A percentile compares a stretch with the other conserved stretches of the same genome.
These are phyloP conservation scores for Archaeoteleia sp. DNA, from an alignment of 2,888 invertebrate species.

Conservation along the genomic window DNA sequence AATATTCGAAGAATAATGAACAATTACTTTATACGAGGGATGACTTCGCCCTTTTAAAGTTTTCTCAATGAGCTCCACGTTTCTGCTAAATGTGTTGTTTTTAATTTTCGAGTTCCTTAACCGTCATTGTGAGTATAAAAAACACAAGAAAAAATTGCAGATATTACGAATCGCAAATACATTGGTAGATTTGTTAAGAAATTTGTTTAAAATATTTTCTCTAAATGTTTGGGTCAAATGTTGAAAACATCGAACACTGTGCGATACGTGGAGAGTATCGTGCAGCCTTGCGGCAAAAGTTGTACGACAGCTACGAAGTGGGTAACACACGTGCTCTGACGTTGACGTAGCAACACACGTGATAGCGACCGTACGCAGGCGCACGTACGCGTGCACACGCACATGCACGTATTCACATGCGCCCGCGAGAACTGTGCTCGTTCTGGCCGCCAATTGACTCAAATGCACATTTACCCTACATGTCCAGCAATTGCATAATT, in stretches of 20 bases:
- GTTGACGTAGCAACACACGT: conserved; percentile 40
- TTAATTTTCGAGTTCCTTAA: too few species aligned
- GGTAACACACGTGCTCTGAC: conserved; percentile 57
- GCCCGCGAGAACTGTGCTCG: conserved; percentile 49
- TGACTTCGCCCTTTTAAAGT: too few species aligned
- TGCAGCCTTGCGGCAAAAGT: conserved; percentile 66
- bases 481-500: conserved; percentile 71
- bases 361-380: conserved; percentile 36
- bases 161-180: too few species aligned
- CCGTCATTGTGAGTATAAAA: too few species aligned
- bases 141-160: too few species aligned
- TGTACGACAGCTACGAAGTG: conserved; percentile 55
- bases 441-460: conserved; percentile 69
- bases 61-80: too few species aligned
- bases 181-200: too few species aligned
- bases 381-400: conserved; percentile 13
- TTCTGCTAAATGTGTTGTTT: too few species aligned
- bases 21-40: too few species aligned
- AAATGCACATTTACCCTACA: conserved; percentile 73
- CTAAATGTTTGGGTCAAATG: conserved; percentile 7
- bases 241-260: conserved; percentile 1
- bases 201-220: too few species aligned
- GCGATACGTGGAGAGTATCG: conserved; percentile 11
- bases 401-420: conserved; percentile 36
- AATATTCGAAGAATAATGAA: too few species aligned